phyloP scores from a whole-genome alignment of 2,113 vertebrate species.

The Xiphorhynchus elegans region DNA sequence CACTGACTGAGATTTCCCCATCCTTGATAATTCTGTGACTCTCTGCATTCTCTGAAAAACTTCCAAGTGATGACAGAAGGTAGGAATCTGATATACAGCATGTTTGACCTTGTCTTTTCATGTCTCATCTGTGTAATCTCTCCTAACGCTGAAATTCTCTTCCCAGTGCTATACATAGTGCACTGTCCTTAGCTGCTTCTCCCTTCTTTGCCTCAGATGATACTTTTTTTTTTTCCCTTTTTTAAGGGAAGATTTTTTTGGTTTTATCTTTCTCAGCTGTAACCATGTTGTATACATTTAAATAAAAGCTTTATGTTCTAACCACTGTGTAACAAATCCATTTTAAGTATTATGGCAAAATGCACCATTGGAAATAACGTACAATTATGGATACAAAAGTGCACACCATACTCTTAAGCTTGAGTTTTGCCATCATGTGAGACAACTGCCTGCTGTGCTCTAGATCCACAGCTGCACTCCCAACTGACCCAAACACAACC shows the following conservation, averaged over 20 bases:
- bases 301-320: not conserved
- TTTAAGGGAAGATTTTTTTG: not conserved
- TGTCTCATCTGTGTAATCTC: not conserved
- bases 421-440: not conserved
- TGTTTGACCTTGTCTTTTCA: not conserved
- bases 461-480: not conserved
- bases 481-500: not conserved
- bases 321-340: not conserved
- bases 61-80: not conserved
- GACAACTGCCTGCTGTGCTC: not conserved
- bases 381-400: not conserved
- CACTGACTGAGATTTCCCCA: not conserved
- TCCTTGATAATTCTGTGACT: not conserved
- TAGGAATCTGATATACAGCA: not conserved
- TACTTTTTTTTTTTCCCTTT: not conserved
- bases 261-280: not conserved
- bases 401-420: not conserved
- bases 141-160: not conserved
- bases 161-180: not conserved
- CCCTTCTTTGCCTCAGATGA: not conserved
- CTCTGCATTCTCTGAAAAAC: not conserved
- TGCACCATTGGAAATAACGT: not conserved
- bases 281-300: not conserved
- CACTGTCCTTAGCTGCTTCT: not conserved
- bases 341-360: not conserved